Percentiles rank a stretch among this genome's conserved stretches.
phyloP scores from a whole-genome alignment of 2,888 invertebrate species.

The Metalampra italica region DNA sequence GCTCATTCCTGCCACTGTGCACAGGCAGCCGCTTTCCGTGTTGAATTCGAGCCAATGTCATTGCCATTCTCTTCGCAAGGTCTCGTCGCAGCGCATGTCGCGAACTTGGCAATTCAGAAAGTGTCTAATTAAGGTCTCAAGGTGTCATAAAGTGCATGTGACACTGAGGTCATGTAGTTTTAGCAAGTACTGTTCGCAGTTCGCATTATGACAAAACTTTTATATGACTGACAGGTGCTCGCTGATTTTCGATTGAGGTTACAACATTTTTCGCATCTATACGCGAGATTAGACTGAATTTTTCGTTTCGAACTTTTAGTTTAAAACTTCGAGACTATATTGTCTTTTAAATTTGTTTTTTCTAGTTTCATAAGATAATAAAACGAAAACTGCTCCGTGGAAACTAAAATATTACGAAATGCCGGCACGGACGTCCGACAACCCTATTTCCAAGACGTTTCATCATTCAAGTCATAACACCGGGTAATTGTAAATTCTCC shows the following conservation, averaged over 20 bases:
- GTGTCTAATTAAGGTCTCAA: conserved; percentile 22
- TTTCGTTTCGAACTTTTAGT: no score
- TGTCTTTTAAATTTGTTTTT: no score
- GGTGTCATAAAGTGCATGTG: neutral
- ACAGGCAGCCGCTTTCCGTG: conserved; percentile 13
- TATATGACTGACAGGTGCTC: no score
- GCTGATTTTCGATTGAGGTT: no score
- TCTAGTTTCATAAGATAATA: no score
- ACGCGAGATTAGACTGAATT: no score
- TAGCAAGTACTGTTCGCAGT: no score
- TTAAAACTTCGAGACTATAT: no score
- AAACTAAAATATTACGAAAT: neutral
- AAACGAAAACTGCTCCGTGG: neutral
- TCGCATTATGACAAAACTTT: no score
- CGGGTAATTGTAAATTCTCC: conserved; percentile 15
- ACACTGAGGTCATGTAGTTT: neutral
- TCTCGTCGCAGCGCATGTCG: conserved; percentile 28
- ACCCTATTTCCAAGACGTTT: conserved; percentile 1
- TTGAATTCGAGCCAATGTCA: conserved; percentile 63
- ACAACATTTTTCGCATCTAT: no score
- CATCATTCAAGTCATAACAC: neutral
- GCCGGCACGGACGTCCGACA: no score
- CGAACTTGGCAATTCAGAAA: conserved; percentile 33
- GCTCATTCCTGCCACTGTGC: no score
- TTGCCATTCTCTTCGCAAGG: conserved; percentile 63